These are phyloP conservation scores for Sarcophaga peregrina DNA, from an alignment of 1,140 invertebrate species.

Conservation along the genomic window DNA sequence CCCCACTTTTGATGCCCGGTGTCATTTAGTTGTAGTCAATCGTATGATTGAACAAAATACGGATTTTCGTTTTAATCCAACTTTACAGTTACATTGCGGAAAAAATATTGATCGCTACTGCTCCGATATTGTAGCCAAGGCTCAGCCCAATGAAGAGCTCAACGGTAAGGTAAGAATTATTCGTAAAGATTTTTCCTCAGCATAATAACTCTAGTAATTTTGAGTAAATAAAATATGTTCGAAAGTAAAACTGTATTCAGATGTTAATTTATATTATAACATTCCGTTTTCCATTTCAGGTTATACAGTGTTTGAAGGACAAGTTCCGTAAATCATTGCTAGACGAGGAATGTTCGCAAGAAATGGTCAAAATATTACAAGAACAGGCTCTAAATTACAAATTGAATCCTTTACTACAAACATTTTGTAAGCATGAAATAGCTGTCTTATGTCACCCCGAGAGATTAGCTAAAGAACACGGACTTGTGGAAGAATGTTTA, in stretches of 20 bases:
- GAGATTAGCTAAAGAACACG: slow-evolving; percentile 69
- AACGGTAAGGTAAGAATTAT: slow-evolving; percentile 69
- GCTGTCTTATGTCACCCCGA: slow-evolving; percentile 72
- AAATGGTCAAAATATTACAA: slow-evolving; percentile 83
- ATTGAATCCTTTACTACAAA: slow-evolving; percentile 83
- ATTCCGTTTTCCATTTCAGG: slow-evolving; percentile 46
- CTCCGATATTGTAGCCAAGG: slow-evolving; percentile 62
- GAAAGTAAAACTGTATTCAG: neutral
- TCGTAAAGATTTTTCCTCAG: neutral
- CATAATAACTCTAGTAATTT: neutral
- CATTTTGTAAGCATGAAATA: slow-evolving; percentile 79
- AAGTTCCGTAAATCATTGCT: slow-evolving; percentile 81
- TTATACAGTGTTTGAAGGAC: slow-evolving; percentile 79
- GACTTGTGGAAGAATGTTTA: slow-evolving; percentile 85
- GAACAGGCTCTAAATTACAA: slow-evolving; percentile 89
- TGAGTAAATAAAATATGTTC: neutral
- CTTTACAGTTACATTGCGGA: slow-evolving; percentile 81
- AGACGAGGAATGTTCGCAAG: slow-evolving; percentile 80
- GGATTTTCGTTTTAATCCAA: slow-evolving; percentile 92
- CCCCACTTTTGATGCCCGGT: slow-evolving; percentile 84
- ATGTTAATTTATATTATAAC: neutral
- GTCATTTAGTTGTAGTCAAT: slow-evolving; percentile 85
- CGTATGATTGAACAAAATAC: slow-evolving; percentile 92
- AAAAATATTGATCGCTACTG: slow-evolving; percentile 81
- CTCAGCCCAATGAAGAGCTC: slow-evolving; percentile 70